Evolutionary conservation across 2,113 vertebrate species (phyloP), one percentile per base, ranked within the genome.

Genomic region (Pteruthius melanotis): DNA sequence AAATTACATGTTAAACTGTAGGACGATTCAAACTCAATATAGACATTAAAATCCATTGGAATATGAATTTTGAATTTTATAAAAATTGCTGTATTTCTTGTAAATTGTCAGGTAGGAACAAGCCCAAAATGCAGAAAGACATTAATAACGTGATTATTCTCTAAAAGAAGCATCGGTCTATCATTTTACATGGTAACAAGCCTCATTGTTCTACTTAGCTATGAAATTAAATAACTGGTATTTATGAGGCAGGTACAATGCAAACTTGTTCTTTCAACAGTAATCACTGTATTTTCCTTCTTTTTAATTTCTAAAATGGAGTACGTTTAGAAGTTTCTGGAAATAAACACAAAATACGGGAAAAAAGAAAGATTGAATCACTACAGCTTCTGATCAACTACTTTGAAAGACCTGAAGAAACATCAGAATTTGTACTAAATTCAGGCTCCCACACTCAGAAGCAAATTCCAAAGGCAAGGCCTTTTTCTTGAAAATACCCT

Each of bases 401-500:
- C 28, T 91, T 40, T 24, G 30, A 45, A 71, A 87, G 74, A 89
- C 53, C 44, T 65, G 54, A 89, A 74, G 63, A 92, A 90, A 42
- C 24, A 78, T 42, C 35, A 84, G 59, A 40, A 54, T 61, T 93
- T 70, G 7, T 63, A 63, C 82, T 63, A 59, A 56, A 87, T 49
- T 85, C 75, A 89, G n/a, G 70, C 50, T 95, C 74, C 54, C 90
- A 93, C 75, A 85, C 63, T 95, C 42, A 15, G 44, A 78, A 90
- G 49, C 20, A 57, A 90, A 95, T 93, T 95, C 89, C 89, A 91
- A 74, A 88, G 61, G 63, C 65, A 89, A 89, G 61, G 50, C 70
- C 63, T 74, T 93, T 95, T 85, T 76, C 89, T 93, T 95, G 89
- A 94, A 95, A 95, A 95, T 65, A 95, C 82, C 84, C 91, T 93